These are phyloP conservation scores for Leptogaster cylindrica DNA, from an alignment of 2,888 invertebrate species.

Conservation along the genomic window DNA sequence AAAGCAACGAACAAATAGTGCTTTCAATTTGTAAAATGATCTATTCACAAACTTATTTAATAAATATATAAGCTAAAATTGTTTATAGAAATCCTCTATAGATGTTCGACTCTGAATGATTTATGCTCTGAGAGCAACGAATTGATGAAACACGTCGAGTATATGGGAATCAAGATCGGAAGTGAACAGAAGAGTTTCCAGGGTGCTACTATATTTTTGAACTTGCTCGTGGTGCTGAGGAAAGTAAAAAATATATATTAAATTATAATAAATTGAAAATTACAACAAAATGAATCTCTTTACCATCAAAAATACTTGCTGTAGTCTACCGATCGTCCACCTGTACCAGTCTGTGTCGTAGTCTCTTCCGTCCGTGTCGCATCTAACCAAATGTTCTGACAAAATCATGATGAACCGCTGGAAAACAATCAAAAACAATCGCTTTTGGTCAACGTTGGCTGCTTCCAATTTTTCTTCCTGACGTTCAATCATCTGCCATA, in stretches of 20 bases:
- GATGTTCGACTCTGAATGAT: too few relatives aligned
- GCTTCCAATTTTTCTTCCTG: constrained; percentile 96
- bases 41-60: constrained; percentile 22
- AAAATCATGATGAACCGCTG: constrained; percentile 98
- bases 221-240: constrained; percentile 95
- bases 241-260: constrained; percentile 57
- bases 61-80: constrained; percentile 8
- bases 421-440: constrained; percentile 94
- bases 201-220: constrained; percentile 92
- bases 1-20: neutral
- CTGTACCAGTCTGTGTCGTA: constrained; percentile 95
- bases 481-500: constrained; percentile 79
- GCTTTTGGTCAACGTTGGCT: constrained; percentile 95
- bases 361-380: constrained; percentile 92
- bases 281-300: too few relatives aligned
- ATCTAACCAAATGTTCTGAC: constrained; percentile 91
- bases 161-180: constrained; percentile 96
- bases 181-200: constrained; percentile 95
- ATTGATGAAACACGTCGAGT: constrained; percentile 96
- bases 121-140: constrained; percentile 76
- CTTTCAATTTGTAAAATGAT: neutral
- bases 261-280: neutral
- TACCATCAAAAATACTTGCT: constrained; percentile 93
- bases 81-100: too few relatives aligned
- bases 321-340: constrained; percentile 92